Conservation (phyloP, 2,797 vertebrate genomes). For the Meriones psammophilus region DNA sequence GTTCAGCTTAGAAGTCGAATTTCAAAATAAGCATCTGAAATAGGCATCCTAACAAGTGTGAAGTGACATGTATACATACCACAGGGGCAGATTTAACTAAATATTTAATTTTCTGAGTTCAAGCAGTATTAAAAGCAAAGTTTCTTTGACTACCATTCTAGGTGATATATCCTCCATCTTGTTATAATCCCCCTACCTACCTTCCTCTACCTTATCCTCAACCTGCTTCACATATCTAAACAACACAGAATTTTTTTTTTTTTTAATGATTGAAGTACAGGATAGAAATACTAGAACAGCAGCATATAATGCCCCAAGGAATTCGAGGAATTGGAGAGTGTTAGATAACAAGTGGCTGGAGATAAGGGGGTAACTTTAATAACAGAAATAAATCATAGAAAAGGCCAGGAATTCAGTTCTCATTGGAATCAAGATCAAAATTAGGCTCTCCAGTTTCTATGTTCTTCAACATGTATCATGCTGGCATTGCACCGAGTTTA, state of each 20-base stretch:
- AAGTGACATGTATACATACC: not conserved
- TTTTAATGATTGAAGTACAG: not conserved
- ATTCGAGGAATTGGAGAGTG: fast-evolving
- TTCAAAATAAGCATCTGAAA: conserved; percentile 35
- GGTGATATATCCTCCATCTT: not conserved
- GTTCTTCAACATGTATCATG: not conserved
- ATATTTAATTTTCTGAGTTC: not conserved
- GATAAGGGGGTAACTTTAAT: not conserved
- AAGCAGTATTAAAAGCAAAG: not conserved
- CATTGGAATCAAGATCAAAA: not conserved
- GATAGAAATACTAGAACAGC: not conserved
- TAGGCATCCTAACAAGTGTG: not conserved
- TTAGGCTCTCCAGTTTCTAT: not conserved
- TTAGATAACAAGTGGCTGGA: not conserved
- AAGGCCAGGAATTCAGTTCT: not conserved
- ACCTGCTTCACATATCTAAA: not conserved
- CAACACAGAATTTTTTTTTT: not conserved
- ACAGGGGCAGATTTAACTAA: not conserved
- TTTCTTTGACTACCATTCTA: not conserved
- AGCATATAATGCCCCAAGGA: not conserved
- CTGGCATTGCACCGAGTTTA: not conserved
- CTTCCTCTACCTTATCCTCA: not conserved
- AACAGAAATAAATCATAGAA: not conserved
- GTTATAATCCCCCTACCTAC: not conserved
- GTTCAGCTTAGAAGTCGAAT: conserved; percentile 49